Percentiles rank a stretch among this genome's conserved stretches.
Evolutionary conservation across 2,888 invertebrate genomes (phyloP).

Genomic region (Ariolimax columbianus): DNA sequence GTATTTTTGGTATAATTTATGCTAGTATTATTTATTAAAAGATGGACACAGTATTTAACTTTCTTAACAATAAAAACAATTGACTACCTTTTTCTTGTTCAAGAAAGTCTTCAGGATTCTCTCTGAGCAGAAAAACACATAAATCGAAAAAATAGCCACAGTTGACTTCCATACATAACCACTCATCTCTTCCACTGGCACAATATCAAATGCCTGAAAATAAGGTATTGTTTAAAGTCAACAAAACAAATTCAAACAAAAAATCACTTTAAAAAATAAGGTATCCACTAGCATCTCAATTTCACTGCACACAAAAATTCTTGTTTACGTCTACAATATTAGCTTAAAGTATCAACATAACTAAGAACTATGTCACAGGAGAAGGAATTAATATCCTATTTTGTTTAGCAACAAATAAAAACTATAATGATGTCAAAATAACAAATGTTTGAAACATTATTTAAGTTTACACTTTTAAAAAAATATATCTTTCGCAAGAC

Average conservation of each 20-base stretch:
- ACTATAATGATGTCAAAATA: too few relatives aligned
- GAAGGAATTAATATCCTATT: too few relatives aligned
- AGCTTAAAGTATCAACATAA: too few relatives aligned
- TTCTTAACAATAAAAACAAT: background rate
- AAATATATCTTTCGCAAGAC: too few relatives aligned
- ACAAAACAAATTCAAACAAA: background rate
- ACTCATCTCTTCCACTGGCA: conserved; percentile 26
- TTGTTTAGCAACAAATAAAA: too few relatives aligned
- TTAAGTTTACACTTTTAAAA: too few relatives aligned
- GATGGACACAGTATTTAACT: background rate
- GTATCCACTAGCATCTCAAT: background rate
- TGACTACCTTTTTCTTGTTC: conserved; percentile 35
- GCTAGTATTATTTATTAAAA: background rate
- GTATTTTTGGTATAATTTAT: too few relatives aligned
- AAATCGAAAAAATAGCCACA: conserved; percentile 81
- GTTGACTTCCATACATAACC: conserved; percentile 65
- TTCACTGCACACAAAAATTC: background rate
- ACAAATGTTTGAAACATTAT: too few relatives aligned
- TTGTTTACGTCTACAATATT: too few relatives aligned
- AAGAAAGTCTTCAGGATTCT: conserved; percentile 79
- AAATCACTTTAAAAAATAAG: background rate
- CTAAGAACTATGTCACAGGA: too few relatives aligned
- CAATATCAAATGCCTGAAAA: conserved; percentile 44
- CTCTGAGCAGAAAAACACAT: conserved; percentile 82
- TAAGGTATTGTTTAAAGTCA: background rate